Evolutionary conservation across 2,888 invertebrate species (phyloP).

Genomic region (Vanessa cardui): DNA sequence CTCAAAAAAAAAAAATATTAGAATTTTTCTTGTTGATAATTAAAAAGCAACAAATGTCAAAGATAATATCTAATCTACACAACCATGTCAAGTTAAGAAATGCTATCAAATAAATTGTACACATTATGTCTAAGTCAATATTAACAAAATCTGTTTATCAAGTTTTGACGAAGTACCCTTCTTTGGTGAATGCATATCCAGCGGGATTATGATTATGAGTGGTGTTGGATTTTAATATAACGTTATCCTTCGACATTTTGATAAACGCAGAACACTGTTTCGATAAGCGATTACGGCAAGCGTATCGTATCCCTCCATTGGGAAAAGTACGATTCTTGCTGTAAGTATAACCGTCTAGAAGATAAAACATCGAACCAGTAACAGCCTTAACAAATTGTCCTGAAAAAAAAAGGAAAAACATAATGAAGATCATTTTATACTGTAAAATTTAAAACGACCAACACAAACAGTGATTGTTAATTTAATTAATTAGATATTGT

Average conservation of each 20-base stretch:
- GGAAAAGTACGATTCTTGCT: constrained; percentile 45
- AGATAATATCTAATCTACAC: too few species aligned
- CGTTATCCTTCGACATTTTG: constrained; percentile 45
- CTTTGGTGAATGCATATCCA: constrained; percentile 38
- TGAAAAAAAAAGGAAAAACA: constrained; percentile 25
- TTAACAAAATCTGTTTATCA: neutral
- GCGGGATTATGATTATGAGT: constrained; percentile 44
- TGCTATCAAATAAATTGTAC: neutral
- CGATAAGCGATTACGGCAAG: constrained; percentile 47
- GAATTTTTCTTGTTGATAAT: too few species aligned
- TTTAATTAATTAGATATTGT: too few species aligned
- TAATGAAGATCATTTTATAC: too few species aligned
- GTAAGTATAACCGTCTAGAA: constrained; percentile 49
- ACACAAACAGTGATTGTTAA: too few species aligned
- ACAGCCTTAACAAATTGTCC: constrained; percentile 36
- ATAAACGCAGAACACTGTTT: constrained; percentile 51
- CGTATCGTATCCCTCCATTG: constrained; percentile 44
- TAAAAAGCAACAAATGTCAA: too few species aligned
- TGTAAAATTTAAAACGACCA: too few species aligned
- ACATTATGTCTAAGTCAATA: neutral
- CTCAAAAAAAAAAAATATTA: too few species aligned
- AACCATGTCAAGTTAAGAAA: too few species aligned
- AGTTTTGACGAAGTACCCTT: constrained; percentile 38
- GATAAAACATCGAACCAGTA: constrained; percentile 43
- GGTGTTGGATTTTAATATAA: constrained; percentile 43